Evolutionary conservation across 1,140 invertebrate genomes (phyloP), one percentile per base, ranked within the genome.

Genomic region (Prorops nasuta): DNA sequence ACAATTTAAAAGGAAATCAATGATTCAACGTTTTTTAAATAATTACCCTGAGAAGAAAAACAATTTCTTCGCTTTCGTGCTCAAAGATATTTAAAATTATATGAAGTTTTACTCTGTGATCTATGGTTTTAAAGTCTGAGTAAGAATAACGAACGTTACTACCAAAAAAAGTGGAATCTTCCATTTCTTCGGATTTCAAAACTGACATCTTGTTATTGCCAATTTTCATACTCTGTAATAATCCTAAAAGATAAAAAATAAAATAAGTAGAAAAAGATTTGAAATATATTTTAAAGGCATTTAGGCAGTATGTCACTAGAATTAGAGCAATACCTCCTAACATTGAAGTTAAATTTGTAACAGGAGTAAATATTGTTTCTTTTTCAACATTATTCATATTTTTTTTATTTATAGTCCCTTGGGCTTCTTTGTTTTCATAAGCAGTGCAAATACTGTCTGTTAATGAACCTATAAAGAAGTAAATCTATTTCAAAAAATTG

Each of bases 381-480:
- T 60, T 67, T 15, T 66, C 63, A 14, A 39, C 53, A 46, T 44
- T 54, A 9, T 58, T 64, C 53, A 66, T 55, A 40, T 58, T 67
- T n/a, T n/a, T n/a, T n/a, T n/a, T n/a, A 14, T 56, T 58, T 48
- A 62, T 70, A 15, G 22, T 44, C 18, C 52, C 44, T 24, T 60
- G 69, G 4, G 50, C 39, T 18, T 48, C 42, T 58, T 62, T 73
- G 54, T 71, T 82, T 66, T 84, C 83, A 60, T 84, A 84, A 18
- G 82, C 69, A 3, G 83, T 84, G 51, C 82, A 83, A 36, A 84
- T 73, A 63, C 82, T 84, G 50, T 84, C 82, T 36, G 82, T 83
- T 42, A 84, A 71, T 4, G 82, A 84, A 24, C 82, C 76, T 79
- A 49, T 9, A 58, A 66, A 65, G 12, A 31, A 17, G 34, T 16